These are phyloP conservation scores for Manacus vitellinus DNA, from an alignment of 2,113 vertebrate species.

Conservation along the genomic window DNA sequence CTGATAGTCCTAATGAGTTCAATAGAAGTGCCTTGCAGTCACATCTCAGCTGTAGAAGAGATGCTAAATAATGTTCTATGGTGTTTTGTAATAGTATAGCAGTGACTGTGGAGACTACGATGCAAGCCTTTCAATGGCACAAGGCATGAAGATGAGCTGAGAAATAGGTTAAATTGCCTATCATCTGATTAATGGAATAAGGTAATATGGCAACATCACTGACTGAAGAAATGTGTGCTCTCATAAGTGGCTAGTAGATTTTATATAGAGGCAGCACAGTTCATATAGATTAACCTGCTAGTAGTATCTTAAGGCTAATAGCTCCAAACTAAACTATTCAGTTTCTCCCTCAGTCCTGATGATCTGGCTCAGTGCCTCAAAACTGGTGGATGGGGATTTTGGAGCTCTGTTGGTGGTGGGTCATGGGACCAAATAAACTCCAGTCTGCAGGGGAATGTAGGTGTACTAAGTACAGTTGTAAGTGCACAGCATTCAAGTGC, in stretches of 20 bases:
- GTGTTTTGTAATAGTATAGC: neutral
- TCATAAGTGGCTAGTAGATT: neutral
- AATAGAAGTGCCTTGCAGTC: neutral
- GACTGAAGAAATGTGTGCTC: neutral
- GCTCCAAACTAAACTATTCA: neutral
- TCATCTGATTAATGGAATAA: neutral
- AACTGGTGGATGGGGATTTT: neutral
- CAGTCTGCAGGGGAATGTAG: neutral
- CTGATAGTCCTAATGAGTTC: neutral
- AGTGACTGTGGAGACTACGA: neutral
- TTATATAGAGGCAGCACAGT: neutral
- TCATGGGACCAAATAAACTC: neutral
- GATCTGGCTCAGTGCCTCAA: neutral
- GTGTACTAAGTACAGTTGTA: neutral
- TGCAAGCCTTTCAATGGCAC: neutral
- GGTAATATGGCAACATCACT: neutral
- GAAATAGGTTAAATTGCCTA: neutral
- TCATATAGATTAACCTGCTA: neutral
- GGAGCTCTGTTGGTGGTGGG: neutral
- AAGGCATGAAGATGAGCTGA: neutral
- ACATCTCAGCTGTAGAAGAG: neutral
- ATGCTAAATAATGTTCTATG: neutral
- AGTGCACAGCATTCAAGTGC: fast-evolving
- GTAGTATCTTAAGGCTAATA: neutral
- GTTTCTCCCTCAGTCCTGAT: neutral